Evolutionary conservation across 2,888 invertebrate genomes (phyloP).

Genomic region (Mimachlamys varia): DNA sequence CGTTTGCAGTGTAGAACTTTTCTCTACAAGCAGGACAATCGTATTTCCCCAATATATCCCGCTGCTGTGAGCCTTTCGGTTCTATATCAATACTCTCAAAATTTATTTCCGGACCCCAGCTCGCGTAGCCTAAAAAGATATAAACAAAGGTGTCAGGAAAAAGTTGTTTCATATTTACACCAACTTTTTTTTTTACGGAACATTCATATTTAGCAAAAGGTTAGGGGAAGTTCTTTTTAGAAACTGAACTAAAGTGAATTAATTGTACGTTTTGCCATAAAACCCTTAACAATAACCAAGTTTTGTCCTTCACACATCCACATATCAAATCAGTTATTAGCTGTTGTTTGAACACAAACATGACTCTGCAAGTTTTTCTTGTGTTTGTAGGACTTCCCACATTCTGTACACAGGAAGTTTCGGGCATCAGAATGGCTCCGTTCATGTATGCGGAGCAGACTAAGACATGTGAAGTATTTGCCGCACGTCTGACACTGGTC

Average conservation of each 20-base stretch:
- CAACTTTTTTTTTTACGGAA: background rate
- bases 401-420: constrained; percentile 37
- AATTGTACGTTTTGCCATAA: no score
- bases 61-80: background rate
- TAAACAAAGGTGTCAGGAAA: background rate
- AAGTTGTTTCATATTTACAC: background rate
- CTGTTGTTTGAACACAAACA: background rate
- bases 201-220: background rate
- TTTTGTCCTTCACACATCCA: background rate
- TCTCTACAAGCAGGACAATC: constrained; percentile 18
- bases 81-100: background rate
- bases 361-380: constrained; percentile 40
- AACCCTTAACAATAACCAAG: no score
- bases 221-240: background rate
- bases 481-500: constrained; percentile 39
- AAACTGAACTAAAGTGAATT: no score
- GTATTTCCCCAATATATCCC: background rate
- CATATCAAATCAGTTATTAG: background rate
- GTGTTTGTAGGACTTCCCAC: constrained; percentile 42
- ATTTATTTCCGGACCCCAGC: constrained; percentile 9
- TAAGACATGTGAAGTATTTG: constrained; percentile 37
- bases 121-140: constrained; percentile 36
- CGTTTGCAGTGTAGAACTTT: constrained; percentile 31
- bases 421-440: constrained; percentile 40
- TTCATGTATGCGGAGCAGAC: constrained; percentile 34